Evolutionary conservation across 2,113 vertebrate genomes (phyloP).

Genomic region (Centropus unirufus): DNA sequence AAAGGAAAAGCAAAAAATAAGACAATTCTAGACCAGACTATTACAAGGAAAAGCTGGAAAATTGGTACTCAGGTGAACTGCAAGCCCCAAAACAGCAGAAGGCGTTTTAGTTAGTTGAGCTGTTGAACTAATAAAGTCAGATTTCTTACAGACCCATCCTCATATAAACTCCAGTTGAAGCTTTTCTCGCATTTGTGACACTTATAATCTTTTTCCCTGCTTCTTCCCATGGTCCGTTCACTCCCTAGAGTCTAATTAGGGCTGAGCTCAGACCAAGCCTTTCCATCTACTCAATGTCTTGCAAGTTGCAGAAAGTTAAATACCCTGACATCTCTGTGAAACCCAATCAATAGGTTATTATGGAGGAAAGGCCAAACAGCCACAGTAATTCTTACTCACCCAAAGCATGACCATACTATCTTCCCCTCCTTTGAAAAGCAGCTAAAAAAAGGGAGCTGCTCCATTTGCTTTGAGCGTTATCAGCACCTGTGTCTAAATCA

Average conservation of each 20-base stretch:
- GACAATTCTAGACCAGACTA: background rate
- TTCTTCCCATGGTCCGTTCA: background rate
- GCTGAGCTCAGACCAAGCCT: background rate
- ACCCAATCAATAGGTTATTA: background rate
- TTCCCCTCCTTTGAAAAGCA: background rate
- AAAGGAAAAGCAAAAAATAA: background rate
- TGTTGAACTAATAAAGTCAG: background rate
- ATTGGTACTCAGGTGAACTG: background rate
- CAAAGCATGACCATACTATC: background rate
- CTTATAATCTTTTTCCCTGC: background rate
- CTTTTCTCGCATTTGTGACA: background rate
- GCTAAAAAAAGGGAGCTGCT: background rate
- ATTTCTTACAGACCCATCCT: background rate
- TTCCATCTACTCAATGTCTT: background rate
- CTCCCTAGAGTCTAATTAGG: slow-evolving; percentile 41
- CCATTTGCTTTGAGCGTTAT: background rate
- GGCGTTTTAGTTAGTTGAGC: background rate
- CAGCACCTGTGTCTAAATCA: background rate
- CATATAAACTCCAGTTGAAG: background rate
- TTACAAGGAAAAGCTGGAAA: background rate
- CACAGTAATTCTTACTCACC: background rate
- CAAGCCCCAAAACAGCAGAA: background rate
- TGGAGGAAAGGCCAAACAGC: background rate
- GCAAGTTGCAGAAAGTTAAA: slow-evolving; percentile 22
- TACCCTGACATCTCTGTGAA: background rate